phyloP scores from a whole-genome alignment of 1,140 invertebrate species.

The Camponotus vicinus region DNA sequence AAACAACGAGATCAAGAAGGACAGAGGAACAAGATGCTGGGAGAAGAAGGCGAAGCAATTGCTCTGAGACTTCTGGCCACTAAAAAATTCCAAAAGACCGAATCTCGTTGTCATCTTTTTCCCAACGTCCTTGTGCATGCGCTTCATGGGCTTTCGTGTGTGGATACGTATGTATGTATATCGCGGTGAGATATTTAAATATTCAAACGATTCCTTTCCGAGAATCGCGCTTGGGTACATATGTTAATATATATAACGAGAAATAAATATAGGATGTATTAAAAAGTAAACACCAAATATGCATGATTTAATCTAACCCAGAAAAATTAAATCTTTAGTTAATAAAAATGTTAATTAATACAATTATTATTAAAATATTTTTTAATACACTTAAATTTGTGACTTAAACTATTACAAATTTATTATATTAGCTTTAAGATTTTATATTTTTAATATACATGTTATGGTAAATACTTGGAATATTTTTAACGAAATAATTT shows the following conservation, averaged over 20 bases:
- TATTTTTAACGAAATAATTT: too few species aligned
- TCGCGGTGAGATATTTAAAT: constrained; percentile 75
- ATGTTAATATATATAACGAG: constrained; percentile 37
- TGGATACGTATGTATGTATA: not conserved
- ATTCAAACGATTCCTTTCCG: constrained; percentile 73
- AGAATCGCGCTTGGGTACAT: constrained; percentile 30
- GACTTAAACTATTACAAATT: too few species aligned
- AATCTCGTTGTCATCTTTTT: constrained; percentile 56
- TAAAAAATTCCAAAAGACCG: constrained; percentile 71
- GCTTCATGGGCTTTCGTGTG: constrained; percentile 15
- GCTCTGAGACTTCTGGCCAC: constrained; percentile 67
- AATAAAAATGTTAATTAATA: not conserved
- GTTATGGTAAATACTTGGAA: too few species aligned
- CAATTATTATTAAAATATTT: not conserved
- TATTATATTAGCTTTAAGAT: too few species aligned
- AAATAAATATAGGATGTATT: not conserved
- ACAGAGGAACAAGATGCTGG: not conserved
- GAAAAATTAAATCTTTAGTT: not conserved
- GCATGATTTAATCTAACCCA: not conserved
- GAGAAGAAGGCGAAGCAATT: constrained; percentile 69
- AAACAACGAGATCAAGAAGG: not conserved
- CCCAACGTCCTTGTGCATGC: constrained; percentile 46
- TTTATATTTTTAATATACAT: too few species aligned
- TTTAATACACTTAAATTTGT: too few species aligned
- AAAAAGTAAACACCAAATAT: not conserved